A percentile compares a stretch with the other conserved stretches of the same genome.
phyloP scores from a whole-genome alignment of 2,888 invertebrate species.

The Alentia gelatinosa region DNA sequence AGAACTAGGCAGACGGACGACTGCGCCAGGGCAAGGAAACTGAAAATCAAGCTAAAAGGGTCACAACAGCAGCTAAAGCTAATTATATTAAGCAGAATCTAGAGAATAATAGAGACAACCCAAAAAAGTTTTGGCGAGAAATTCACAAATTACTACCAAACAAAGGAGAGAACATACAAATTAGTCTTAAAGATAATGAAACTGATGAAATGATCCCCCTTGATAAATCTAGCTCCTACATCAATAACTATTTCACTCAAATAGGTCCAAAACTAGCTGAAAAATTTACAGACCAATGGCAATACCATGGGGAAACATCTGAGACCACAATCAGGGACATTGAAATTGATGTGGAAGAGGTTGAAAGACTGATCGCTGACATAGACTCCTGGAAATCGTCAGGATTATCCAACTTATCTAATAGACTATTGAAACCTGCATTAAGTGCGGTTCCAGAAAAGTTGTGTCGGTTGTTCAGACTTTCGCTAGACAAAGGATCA shows the following conservation, averaged over 20 bases:
- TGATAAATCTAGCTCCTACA: background rate
- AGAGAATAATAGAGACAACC: background rate
- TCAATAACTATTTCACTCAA: background rate
- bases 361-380: background rate
- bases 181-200: background rate
- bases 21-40: background rate
- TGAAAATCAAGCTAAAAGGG: background rate
- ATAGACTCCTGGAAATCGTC: background rate
- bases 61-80: background rate
- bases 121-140: background rate
- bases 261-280: conserved; percentile 3
- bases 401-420: background rate
- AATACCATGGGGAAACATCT: background rate
- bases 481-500: background rate
- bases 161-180: background rate
- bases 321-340: background rate
- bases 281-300: background rate
- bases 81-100: background rate
- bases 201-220: background rate
- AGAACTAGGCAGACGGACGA: background rate
- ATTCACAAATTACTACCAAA: background rate
- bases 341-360: background rate
- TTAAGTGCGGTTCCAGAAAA: background rate
- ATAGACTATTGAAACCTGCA: background rate
- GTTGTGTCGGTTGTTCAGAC: background rate